These are phyloP conservation scores for Holacanthella duospinosa DNA, from an alignment of 2,888 invertebrate species.

Conservation along the genomic window DNA sequence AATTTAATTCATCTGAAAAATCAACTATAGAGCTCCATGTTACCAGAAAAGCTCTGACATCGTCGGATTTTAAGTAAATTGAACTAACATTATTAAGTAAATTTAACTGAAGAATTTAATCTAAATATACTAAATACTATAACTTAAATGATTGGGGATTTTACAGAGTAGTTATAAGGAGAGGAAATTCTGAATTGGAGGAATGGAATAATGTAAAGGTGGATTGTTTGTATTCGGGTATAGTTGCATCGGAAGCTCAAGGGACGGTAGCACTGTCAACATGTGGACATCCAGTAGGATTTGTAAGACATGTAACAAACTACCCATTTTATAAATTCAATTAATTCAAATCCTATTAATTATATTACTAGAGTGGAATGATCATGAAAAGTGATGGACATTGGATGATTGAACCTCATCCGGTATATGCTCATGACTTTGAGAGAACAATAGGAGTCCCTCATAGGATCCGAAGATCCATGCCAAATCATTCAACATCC, in stretches of 20 bases:
- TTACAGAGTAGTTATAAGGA: slow-evolving; percentile 15
- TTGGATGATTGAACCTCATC: slow-evolving; percentile 28
- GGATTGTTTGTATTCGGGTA: slow-evolving; percentile 3
- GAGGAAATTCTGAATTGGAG: slow-evolving; percentile 9
- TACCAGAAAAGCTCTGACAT: slow-evolving; percentile 6
- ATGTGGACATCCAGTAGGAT: slow-evolving; percentile 5
- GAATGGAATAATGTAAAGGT: background rate
- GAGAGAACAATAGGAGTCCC: slow-evolving; percentile 1
- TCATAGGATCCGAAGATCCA: slow-evolving; percentile 1
- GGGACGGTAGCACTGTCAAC: slow-evolving; percentile 9
- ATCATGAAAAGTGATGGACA: slow-evolving; percentile 27
- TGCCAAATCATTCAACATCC: background rate
- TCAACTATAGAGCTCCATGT: slow-evolving; percentile 23
- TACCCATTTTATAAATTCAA: background rate
- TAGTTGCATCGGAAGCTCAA: slow-evolving; percentile 3
- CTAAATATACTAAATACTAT: background rate
- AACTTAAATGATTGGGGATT: slow-evolving; percentile 7
- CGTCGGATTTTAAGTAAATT: background rate
- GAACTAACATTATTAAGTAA: background rate
- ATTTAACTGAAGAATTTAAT: slow-evolving; percentile 6
- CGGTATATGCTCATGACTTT: background rate
- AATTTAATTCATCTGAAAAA: slow-evolving; percentile 5
- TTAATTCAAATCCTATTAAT: background rate
- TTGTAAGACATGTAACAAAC: slow-evolving; percentile 11
- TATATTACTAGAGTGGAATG: slow-evolving; percentile 25